These are phyloP conservation scores for Campoplex nolae DNA, from an alignment of 2,888 invertebrate species.

Conservation along the genomic window DNA sequence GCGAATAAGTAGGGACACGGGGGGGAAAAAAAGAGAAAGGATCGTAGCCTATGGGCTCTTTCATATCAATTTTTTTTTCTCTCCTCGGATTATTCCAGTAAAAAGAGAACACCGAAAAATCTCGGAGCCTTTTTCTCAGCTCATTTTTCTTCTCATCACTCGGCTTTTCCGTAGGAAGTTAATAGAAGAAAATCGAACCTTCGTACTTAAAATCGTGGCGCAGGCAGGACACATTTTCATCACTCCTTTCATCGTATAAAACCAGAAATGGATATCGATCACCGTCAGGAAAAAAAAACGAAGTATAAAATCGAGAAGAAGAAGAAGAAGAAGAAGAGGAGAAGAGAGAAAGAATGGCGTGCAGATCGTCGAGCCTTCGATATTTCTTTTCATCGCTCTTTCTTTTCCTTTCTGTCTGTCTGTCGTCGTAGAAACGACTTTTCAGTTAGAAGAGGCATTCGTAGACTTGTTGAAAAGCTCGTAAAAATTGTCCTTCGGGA, in stretches of 20 bases:
- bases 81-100: background rate
- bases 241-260: constrained; percentile 9
- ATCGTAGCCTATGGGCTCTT: background rate
- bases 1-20: constrained; percentile 25
- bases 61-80: background rate
- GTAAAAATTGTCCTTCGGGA: constrained; percentile 29
- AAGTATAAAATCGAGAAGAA: background rate
- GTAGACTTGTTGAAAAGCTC: constrained; percentile 18
- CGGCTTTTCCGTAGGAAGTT: background rate
- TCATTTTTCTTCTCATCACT: background rate
- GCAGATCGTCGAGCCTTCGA: constrained; percentile 24
- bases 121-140: background rate
- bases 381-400: constrained; percentile 1
- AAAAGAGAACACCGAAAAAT: background rate
- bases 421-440: constrained; percentile 42
- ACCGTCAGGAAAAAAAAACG: constrained; percentile 13
- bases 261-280: constrained; percentile 59
- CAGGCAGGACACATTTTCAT: constrained; percentile 8
- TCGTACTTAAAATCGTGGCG: constrained; percentile 6
- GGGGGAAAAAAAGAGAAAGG: background rate
- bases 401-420: constrained; percentile 5
- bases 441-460: constrained; percentile 10
- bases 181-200: constrained; percentile 3
- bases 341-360: background rate
- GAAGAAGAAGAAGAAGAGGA: too few relatives aligned